Evolutionary conservation across 2,888 invertebrate genomes (phyloP).

Genomic region (Eupithecia subumbrata): DNA sequence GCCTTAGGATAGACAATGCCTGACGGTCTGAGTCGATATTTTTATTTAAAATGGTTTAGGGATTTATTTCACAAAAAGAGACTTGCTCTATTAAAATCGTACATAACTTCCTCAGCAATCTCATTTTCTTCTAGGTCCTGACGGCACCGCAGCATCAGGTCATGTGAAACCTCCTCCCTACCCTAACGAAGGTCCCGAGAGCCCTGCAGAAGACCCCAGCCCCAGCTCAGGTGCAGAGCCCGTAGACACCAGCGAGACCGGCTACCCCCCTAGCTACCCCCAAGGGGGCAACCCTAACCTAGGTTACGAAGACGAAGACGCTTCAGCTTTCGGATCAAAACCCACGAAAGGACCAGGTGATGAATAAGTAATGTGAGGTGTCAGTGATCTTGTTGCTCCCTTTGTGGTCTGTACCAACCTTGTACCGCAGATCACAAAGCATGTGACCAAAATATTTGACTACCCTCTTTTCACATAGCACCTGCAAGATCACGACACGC

Average conservation of each 20-base stretch:
- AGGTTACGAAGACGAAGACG: conserved; percentile 68
- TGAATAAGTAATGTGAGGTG: conserved; percentile 74
- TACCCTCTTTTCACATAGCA: conserved; percentile 40
- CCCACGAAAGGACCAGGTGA: conserved; percentile 81
- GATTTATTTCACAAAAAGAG: neutral
- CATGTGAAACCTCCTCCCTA: conserved; percentile 82
- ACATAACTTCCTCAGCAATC: neutral
- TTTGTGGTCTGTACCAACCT: conserved; percentile 35
- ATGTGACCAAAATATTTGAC: conserved; percentile 19
- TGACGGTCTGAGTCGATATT: neutral
- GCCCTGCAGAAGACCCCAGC: conserved; percentile 48
- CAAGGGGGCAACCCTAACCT: conserved; percentile 48
- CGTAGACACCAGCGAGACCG: conserved; percentile 42
- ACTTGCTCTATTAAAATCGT: neutral
- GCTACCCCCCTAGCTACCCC: conserved; percentile 41
- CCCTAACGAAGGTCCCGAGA: conserved; percentile 61
- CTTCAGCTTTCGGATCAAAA: conserved; percentile 64
- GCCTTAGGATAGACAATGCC: neutral
- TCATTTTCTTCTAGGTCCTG: conserved; percentile 64
- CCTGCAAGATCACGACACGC: conserved; percentile 71
- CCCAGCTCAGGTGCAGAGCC: conserved; percentile 43
- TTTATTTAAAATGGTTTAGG: neutral
- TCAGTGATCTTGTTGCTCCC: conserved; percentile 72
- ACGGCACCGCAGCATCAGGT: conserved; percentile 84
- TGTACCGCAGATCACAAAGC: conserved; percentile 35